Evolutionary conservation across 2,888 invertebrate species (phyloP).

Genomic region (Bombylius discolor): DNA sequence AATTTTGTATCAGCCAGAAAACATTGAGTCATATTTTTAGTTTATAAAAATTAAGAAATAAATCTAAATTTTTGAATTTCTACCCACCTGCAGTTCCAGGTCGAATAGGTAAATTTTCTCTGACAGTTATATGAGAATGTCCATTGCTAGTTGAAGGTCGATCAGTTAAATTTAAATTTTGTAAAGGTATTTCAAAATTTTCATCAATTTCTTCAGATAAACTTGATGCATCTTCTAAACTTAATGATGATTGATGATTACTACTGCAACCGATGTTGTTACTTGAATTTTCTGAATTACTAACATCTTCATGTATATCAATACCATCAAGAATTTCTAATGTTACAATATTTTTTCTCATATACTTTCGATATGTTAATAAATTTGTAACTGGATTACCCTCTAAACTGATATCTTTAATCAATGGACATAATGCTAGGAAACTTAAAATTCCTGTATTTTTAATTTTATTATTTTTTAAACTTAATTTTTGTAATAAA

Average conservation of each 20-base stretch:
- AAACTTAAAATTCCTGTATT: constrained; percentile 30
- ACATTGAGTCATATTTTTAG: too few species aligned
- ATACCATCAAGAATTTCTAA: constrained; percentile 35
- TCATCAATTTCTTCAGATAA: constrained; percentile 3
- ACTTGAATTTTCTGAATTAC: not conserved
- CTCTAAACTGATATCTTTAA: constrained; percentile 41
- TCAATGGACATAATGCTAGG: constrained; percentile 36
- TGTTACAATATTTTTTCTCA: constrained; percentile 31
- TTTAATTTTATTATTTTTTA: constrained; percentile 30
- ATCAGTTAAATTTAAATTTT: not conserved
- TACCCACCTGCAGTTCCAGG: too few species aligned
- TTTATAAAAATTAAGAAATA: too few species aligned
- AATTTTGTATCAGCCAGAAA: too few species aligned
- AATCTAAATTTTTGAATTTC: too few species aligned
- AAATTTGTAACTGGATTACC: constrained; percentile 37
- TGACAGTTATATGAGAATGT: not conserved
- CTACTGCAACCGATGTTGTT: too few species aligned
- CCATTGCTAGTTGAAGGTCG: constrained; percentile 9
- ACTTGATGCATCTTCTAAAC: constrained; percentile 2
- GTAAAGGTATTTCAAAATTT: not conserved
- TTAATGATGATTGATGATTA: not conserved
- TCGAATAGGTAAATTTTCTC: not conserved
- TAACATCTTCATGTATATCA: constrained; percentile 14
- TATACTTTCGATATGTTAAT: constrained; percentile 28
- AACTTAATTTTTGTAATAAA: constrained; percentile 37